Conservation (phyloP, 1,140 invertebrate species). For the Nomia melanderi region DNA sequence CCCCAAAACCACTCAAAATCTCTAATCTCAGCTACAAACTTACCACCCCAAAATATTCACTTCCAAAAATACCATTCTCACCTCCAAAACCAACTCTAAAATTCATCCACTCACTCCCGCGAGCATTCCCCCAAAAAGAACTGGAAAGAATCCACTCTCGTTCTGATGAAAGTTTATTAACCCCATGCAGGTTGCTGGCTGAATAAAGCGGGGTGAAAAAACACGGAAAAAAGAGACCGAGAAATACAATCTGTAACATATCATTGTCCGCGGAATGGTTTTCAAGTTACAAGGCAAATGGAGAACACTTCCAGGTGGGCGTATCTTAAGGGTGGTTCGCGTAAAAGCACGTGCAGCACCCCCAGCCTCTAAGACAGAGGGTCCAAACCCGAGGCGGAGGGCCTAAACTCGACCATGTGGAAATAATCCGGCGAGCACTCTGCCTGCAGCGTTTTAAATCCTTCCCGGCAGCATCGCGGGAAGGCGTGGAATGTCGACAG, state of each 20-base stretch:
- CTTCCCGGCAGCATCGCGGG: slow-evolving; percentile 16
- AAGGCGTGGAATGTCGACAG: slow-evolving; percentile 9
- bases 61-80: no score
- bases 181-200: no score
- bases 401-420: neutral
- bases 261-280: slow-evolving; percentile 2
- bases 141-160: no score
- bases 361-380: neutral
- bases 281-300: slow-evolving; percentile 35
- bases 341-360: slow-evolving; percentile 43
- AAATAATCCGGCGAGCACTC: slow-evolving; percentile 49
- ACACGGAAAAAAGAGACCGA: no score
- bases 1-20: no score
- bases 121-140: no score
- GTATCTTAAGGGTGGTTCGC: slow-evolving; percentile 27
- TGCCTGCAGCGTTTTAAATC: slow-evolving; percentile 51
- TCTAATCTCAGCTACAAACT: no score
- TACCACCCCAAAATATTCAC: no score
- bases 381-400: neutral
- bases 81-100: no score
- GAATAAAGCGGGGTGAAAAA: neutral
- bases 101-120: no score
- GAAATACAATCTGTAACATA: slow-evolving; percentile 8
- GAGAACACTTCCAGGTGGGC: slow-evolving; percentile 55
- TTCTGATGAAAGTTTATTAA: no score